Evolutionary conservation across 2,888 invertebrate genomes (phyloP), one percentile per base, ranked within the genome.

Genomic region (Salpingus planirostris): DNA sequence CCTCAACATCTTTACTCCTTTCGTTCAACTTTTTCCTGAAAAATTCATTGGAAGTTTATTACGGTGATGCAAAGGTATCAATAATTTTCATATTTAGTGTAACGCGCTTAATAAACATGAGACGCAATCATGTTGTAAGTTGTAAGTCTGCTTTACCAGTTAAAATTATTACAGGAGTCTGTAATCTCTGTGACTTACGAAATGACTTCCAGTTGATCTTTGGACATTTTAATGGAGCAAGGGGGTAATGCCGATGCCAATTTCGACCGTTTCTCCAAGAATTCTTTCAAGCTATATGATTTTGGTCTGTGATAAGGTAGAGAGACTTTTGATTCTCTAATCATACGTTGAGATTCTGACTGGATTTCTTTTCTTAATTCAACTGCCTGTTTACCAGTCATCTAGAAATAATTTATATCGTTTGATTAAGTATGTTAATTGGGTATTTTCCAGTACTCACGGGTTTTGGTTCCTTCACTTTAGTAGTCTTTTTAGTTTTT

Each of bases 281-380:
- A 90, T 52, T 90, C 91, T 55, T 83, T 76, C 1, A 92, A 64
- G 1, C 80, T 77, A 31, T 81, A 70, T 21, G 82, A 79, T 53
- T 83, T 86, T 2, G 92, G 89, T 53, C 77, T 76, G 57, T 92
- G 91, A 59, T 92, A 92, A 0, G 92, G 92, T 21, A 93, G 65
- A 22, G 78, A 76, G 6, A 90, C 70, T 36, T 75, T 67, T 11
- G 78, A 76, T 58, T 90, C 86, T 44, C 92, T 69, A 6, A 86
- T 58, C 66, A 87, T 71, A 32, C 89, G 69, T 60, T 91, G 89
- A 0, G 84, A 82, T 62, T 88, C 89, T 59, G 88, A 86, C 54
- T 80, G 79, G 40, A 91, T 84, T 50, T 81, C 74, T 47, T 76
- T 75, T 68, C 80, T 77, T 36, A 80, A 78, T 48, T 78, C 73